Evolutionary conservation across 2,113 vertebrate species (phyloP).

Genomic region (Chrysochloris asiatica): DNA sequence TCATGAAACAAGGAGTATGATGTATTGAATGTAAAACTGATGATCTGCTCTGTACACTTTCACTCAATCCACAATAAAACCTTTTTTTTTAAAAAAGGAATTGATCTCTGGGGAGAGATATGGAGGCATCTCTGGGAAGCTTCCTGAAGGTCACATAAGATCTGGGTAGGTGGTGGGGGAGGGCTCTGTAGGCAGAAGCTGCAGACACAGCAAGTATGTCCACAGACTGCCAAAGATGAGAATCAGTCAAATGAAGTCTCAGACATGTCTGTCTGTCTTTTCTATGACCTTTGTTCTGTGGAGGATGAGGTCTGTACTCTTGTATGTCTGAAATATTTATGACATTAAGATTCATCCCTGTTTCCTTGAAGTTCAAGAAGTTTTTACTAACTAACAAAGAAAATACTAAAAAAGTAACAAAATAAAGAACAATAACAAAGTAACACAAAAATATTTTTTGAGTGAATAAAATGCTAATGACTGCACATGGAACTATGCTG

Average conservation of each 20-base stretch:
- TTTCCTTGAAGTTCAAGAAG: not conserved
- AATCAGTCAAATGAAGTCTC: not conserved
- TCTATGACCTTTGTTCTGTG: rapidly evolving
- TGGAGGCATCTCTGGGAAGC: not conserved
- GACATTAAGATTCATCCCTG: not conserved
- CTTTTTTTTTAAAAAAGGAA: too few relatives aligned
- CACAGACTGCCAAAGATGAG: not conserved
- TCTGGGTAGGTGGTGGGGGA: not conserved
- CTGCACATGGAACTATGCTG: not conserved
- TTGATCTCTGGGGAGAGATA: not conserved
- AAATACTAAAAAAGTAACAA: not conserved
- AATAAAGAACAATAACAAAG: not conserved
- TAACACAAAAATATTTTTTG: not conserved
- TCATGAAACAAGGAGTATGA: too few relatives aligned
- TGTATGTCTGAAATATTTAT: not conserved
- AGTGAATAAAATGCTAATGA: not conserved
- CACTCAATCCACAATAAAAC: too few relatives aligned
- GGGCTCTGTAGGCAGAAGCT: not conserved
- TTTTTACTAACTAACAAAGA: not conserved
- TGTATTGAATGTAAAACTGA: too few relatives aligned
- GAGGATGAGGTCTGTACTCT: not conserved
- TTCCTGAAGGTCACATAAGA: not conserved
- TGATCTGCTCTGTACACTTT: too few relatives aligned
- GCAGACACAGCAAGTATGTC: not conserved
- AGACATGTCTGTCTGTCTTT: rapidly evolving